Base-by-base conservation (phyloP, 2,113 vertebrate genomes). In the Colistium nudipinnis region DNA sequence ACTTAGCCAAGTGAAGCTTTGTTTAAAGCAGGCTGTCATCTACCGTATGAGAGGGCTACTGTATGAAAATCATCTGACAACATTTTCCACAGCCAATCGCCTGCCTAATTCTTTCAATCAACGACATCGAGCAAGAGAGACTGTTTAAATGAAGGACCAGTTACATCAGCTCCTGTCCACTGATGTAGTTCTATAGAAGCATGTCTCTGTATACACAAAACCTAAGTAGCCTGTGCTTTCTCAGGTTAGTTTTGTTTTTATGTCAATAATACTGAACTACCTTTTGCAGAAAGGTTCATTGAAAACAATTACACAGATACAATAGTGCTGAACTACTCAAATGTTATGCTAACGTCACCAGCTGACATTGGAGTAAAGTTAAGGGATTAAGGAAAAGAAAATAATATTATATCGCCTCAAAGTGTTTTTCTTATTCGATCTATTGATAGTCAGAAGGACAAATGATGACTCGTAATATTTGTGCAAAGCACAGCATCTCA, bases 21-120 rank as follows among this genome's bases (percentile, higher is more conserved):
- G 82, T 80, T 62, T 56, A 73, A 70, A 48, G 59, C 45, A 44
- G 53, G 41, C 53, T 82, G 78, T 84, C 79, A 78, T 82, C 84
- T 69, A 66, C 39, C 27, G 54, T 38, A 62, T 70, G 69, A 74
- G 24, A 68, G 6, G 35, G 33, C 65, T 77, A 77, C 66, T 75
- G 78, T 72, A 71, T 66, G 61, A 78, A 79, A 76, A 71, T 55
- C 63, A 73, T 36, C 56, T 62, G 62, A 19, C 55, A 62, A 49
- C 12, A 64, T 68, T 77, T 81, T 76, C 74, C 72, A 57, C 70
- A 57, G 68, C 59, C 51, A 4, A 39, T 66, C 47, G 44, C 52
- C 54, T 38, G 38, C 33, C 45, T 67, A 67, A 62, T 56, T 48
- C 8, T 62, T 75, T 85, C 62, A 70, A 71, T 65, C 14, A 24